Evolutionary conservation across 2,113 vertebrate genomes (phyloP).

Genomic region (Canis aureus): DNA sequence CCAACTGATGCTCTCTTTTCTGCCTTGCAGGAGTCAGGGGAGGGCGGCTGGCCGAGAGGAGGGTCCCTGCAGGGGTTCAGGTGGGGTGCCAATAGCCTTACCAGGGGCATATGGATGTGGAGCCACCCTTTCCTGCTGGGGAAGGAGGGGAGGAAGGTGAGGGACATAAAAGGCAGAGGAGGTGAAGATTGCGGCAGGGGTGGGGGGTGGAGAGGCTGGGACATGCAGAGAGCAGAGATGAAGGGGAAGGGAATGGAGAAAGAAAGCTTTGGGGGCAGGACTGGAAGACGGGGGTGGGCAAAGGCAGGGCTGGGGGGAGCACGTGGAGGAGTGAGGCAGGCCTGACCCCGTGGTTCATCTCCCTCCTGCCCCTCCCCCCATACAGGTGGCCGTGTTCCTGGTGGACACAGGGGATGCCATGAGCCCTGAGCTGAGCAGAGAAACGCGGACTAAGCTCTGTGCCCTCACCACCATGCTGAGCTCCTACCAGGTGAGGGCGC

Average conservation of each 20-base stretch:
- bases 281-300: not conserved
- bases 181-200: not conserved
- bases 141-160: conserved; percentile 82
- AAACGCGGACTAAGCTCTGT: conserved; percentile 77
- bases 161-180: not conserved
- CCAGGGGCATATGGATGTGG: conserved; percentile 86
- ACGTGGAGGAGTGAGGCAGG: rapidly evolving
- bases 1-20: not conserved
- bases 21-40: conserved; percentile 70
- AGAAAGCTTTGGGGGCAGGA: not conserved
- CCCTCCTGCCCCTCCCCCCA: not conserved
- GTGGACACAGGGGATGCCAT: conserved; percentile 82
- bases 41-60: conserved; percentile 55
- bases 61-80: conserved; percentile 69
- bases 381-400: conserved; percentile 83
- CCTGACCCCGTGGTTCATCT: not conserved
- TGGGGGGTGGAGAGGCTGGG: not conserved
- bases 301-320: not conserved
- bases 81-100: conserved; percentile 76
- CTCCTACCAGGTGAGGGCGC: conserved; percentile 81
- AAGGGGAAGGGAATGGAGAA: not conserved
- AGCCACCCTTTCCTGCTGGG: conserved; percentile 83
- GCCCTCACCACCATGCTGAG: conserved; percentile 82
- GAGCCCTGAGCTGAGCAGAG: conserved; percentile 71
- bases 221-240: not conserved